Conservation (phyloP, 2,797 vertebrate genomes). For the Acropternis orthonyx region DNA sequence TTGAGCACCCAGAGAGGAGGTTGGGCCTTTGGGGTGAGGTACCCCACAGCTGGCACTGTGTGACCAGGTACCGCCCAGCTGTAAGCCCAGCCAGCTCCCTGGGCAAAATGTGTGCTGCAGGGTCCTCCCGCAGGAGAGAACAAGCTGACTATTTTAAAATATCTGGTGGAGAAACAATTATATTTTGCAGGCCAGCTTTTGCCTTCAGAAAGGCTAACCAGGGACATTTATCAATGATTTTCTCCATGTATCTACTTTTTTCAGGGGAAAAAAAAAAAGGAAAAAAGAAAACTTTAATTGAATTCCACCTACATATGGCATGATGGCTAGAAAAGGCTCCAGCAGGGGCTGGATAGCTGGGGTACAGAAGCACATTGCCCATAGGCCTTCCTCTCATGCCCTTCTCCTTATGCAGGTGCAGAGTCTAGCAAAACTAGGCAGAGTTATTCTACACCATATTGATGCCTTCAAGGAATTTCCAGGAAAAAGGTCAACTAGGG, state of each 20-base stretch:
- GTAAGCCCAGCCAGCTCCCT: neutral
- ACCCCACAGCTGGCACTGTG: neutral
- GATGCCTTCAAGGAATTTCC: neutral
- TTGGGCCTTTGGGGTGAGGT: neutral
- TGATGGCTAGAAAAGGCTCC: neutral
- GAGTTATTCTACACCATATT: neutral
- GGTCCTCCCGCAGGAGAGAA: neutral
- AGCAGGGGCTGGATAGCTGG: neutral
- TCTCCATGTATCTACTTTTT: neutral
- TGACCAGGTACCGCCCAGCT: neutral
- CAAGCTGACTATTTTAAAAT: neutral
- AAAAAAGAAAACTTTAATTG: neutral
- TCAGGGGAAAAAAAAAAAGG: neutral
- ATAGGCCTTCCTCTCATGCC: neutral
- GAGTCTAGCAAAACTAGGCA: neutral
- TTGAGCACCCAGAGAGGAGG: neutral
- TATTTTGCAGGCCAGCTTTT: neutral
- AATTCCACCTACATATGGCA: neutral
- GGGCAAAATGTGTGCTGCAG: neutral
- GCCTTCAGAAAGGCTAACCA: neutral
- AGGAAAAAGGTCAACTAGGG: neutral
- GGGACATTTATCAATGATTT: neutral
- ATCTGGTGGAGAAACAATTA: accelerated
- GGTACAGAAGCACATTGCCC: neutral
- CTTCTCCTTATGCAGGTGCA: accelerated